Conservation (phyloP, 2,888 invertebrate genomes). For the Euclidia mi region DNA sequence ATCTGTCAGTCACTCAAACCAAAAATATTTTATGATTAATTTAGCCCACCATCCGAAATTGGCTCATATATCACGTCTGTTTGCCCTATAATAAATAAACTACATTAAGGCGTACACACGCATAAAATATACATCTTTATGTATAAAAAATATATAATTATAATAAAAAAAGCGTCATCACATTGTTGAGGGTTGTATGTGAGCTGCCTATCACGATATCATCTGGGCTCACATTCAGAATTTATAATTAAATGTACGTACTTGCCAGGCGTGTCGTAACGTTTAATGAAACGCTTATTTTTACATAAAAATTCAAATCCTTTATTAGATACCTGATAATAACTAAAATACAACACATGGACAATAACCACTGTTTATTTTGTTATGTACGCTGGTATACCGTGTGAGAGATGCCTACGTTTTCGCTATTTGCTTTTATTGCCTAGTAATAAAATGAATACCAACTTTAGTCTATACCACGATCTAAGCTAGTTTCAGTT, state of each 20-base stretch:
- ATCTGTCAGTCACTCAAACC: too few relatives aligned
- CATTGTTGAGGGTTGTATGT: slow-evolving; percentile 21
- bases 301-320: too few relatives aligned
- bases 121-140: slow-evolving; percentile 44
- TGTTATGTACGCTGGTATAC: too few relatives aligned
- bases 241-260: slow-evolving; percentile 48
- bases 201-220: slow-evolving; percentile 33
- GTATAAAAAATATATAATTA: too few relatives aligned
- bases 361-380: too few relatives aligned
- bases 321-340: slow-evolving; percentile 18
- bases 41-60: not conserved
- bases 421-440: too few relatives aligned
- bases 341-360: not conserved
- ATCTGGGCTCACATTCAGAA: slow-evolving; percentile 43
- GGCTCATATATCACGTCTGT: not conserved
- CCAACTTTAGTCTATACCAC: too few relatives aligned
- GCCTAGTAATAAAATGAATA: too few relatives aligned
- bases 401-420: too few relatives aligned
- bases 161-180: slow-evolving; percentile 43
- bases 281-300: slow-evolving; percentile 4
- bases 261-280: slow-evolving; percentile 25
- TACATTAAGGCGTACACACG: not conserved
- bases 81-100: slow-evolving; percentile 3
- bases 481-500: too few relatives aligned
- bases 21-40: not conserved